phyloP scores from a whole-genome alignment of 1,140 invertebrate genomes.

The Drosophila nigromelanica region DNA sequence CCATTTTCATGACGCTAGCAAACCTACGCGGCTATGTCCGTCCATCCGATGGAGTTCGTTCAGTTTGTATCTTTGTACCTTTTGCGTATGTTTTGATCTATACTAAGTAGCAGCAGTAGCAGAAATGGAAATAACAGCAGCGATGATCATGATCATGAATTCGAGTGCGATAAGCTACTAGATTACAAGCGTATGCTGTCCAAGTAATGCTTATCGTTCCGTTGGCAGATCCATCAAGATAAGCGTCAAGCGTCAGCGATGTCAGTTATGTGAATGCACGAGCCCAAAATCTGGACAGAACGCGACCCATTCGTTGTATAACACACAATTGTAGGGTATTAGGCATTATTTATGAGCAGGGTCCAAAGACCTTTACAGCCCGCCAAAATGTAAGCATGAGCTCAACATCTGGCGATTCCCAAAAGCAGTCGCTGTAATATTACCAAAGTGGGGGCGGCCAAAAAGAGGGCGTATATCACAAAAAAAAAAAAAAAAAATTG shows the following conservation, averaged over 20 bases:
- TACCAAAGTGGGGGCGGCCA: not conserved
- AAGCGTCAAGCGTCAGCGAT: constrained; percentile 13
- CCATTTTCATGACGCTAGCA: constrained; percentile 37
- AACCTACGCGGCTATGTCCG: not conserved
- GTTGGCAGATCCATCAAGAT: constrained; percentile 23
- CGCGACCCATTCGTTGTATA: constrained; percentile 22
- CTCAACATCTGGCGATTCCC: constrained; percentile 18
- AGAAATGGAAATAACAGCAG: not conserved
- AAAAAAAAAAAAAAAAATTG: constrained; percentile 12
- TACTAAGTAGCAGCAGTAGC: not conserved
- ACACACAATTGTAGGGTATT: constrained; percentile 16
- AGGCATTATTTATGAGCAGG: constrained; percentile 7
- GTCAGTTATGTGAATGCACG: constrained; percentile 17
- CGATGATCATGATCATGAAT: constrained; percentile 47
- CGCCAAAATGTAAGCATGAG: not conserved
- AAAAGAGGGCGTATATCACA: constrained; percentile 5
- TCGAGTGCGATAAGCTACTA: constrained; percentile 14
- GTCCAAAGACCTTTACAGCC: constrained; percentile 19
- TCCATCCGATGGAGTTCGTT: not conserved
- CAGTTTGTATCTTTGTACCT: not conserved
- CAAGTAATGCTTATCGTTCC: constrained; percentile 17
- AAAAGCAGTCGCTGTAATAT: not conserved
- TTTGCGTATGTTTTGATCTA: constrained; percentile 16
- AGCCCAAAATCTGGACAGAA: not conserved
- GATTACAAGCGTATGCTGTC: constrained; percentile 21